Evolutionary conservation across 2,113 vertebrate species (phyloP).

Genomic region (Laterallus jamaicensis): DNA sequence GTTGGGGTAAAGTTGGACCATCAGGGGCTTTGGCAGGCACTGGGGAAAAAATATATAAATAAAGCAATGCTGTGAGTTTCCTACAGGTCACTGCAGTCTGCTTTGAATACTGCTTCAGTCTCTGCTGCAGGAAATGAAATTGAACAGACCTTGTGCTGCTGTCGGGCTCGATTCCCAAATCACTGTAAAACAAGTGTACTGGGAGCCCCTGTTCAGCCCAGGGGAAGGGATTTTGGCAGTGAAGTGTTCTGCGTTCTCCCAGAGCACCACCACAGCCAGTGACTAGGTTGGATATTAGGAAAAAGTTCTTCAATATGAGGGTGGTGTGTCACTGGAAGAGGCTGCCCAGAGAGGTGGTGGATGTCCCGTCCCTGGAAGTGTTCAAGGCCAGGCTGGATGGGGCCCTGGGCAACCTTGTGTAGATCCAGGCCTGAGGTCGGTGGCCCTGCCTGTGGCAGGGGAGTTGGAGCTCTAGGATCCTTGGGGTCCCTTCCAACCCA

Average conservation of each 20-base stretch:
- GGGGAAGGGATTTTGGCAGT: background rate
- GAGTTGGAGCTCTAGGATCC: too few species aligned
- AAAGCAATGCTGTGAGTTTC: background rate
- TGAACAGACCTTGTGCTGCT: background rate
- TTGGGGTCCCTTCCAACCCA: too few species aligned
- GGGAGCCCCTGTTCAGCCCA: background rate
- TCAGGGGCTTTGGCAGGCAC: constrained; percentile 1
- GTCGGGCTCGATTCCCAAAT: accelerated
- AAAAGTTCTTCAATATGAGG: too few species aligned
- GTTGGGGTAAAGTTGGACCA: constrained; percentile 5
- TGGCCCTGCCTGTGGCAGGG: too few species aligned
- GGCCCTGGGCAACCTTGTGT: too few species aligned
- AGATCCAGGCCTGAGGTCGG: too few species aligned
- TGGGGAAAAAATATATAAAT: background rate
- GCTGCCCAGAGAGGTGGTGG: too few species aligned
- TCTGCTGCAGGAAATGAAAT: background rate
- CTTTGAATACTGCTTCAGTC: background rate
- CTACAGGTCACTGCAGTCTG: background rate
- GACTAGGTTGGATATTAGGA: too few species aligned
- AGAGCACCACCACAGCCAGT: background rate
- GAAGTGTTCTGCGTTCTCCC: background rate
- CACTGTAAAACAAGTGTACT: background rate
- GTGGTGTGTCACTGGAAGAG: too few species aligned
- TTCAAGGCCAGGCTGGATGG: too few species aligned
- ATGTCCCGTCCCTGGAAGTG: too few species aligned